Base-by-base conservation (phyloP, 2,797 vertebrate genomes). In the Sebastiscus tertius region DNA sequence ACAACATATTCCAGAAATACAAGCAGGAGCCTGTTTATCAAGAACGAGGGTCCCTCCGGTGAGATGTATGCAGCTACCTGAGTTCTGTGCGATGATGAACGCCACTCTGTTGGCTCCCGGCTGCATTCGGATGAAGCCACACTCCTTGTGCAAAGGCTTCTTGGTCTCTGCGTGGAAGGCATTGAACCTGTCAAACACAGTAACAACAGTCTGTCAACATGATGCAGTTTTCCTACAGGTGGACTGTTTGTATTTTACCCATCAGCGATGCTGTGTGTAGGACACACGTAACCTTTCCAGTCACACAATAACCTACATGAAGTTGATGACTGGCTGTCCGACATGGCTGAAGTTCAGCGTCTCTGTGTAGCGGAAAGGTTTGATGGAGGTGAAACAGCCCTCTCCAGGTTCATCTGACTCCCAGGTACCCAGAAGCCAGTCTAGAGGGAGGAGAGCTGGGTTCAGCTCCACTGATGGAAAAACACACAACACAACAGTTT, bases 61-160 rank as follows among this genome's bases (percentile, higher is more conserved):
- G 5, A 13, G 1, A 5, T 54, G 6, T 67, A 29, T 6, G 33
- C 31, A 33, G 18, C 11, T 61, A 99, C 98, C 98, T 94, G 97
- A 97, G 92, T 99, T 99, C 93, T 99, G 98, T 80, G 98, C 98
- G n/a, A 97, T 96, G 92, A 99, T 95, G 84, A 99, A 99, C 54
- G 98, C 97, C 94, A 99, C 97, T 90, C 94, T 97, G 59, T 98
- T 98, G 90, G 96, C 97, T 52, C 97, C 97, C 0, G 97, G 97
- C 88, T 99, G 95, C 85, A 98, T 94, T 86, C 97, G 96, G 86
- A 99, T 98, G 89, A 99, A 99, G 8, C 98, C 98, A 52, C 96
- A 97, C 58, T 99, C 98, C 73, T 97, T 95, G 93, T 99, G 98
- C 89, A 99, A 94, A 12, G 98, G 97, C 84, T 97, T 99, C 89